Evolutionary conservation across 1,140 invertebrate species (phyloP), one percentile per base, ranked within the genome.

Genomic region (Akabosia matsudoensis): DNA sequence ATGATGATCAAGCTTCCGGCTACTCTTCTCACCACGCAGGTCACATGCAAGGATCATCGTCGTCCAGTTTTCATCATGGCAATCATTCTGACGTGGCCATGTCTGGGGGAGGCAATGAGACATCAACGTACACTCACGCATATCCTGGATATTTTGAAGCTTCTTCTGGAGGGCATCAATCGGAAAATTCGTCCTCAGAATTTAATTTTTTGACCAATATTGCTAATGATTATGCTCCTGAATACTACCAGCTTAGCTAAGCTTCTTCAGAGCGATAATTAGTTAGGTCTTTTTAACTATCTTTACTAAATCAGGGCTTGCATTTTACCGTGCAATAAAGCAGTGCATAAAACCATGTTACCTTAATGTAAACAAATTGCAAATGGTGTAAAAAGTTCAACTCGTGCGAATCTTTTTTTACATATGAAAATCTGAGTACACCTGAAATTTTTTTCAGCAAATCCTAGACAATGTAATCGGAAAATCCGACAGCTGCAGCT

Each of bases 141-240:
- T 67, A 67, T 67, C 61, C 61, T n/a, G 30, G 61, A 2, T 34
- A 72, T 45, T 34, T 45, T 72, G 70, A 72, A 33, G 7, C 37
- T 7, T 45, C 33, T 37, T 72, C 33, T 13, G 16, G 18, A 7
- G 70, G 70, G 10, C 70, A 72, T 28, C 70, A 72, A 4, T 51
- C 70, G 4, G 33, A 72, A 24, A 51, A 22, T 34, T 34, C 70
- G 13, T 72, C 70, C 3, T 72, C 33, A 10, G 94, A 96, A 83
- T 95, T 96, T 84, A 95, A 95, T 84, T 96, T 96, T 82, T 88
- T 96, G 52, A 94, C 92, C 82, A 95, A 93, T 83, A 87, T 96
- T 81, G 93, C 93, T 73, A 95, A 94, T 84, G 93, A 95, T 82
- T 95, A 95, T 83, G 92, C 92, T 0, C 93, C 93, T 0, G 94